These are phyloP conservation scores for Ammodytes marinus DNA, from an alignment of 2,113 vertebrate species.

Conservation along the genomic window DNA sequence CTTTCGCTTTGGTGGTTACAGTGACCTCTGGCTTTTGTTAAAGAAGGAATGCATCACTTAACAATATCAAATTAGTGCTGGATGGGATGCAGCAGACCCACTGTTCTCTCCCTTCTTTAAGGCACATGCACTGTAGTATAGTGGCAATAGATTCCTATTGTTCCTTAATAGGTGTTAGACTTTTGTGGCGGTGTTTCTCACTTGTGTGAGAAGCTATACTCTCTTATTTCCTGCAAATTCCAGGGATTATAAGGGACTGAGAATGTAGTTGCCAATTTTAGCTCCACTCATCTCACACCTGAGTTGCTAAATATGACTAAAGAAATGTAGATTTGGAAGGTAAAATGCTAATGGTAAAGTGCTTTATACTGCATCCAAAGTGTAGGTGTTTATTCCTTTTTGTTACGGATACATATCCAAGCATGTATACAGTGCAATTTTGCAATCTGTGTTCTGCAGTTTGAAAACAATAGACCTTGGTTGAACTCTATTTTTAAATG, in stretches of 20 bases:
- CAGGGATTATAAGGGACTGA: not conserved
- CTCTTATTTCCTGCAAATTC: conserved; percentile 23
- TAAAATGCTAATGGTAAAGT: not conserved
- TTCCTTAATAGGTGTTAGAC: conserved; percentile 17
- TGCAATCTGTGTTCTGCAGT: not conserved
- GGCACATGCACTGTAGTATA: not conserved
- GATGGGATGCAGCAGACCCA: conserved; percentile 41
- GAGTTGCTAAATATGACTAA: not conserved
- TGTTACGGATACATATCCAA: not conserved
- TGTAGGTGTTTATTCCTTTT: not conserved
- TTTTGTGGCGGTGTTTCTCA: conserved; percentile 32
- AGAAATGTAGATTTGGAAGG: not conserved
- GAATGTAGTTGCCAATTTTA: not conserved
- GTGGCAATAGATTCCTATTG: not conserved
- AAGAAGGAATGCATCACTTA: conserved; percentile 76
- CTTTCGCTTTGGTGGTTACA: conserved; percentile 39
- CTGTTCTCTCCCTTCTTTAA: not conserved
- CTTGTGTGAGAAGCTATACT: conserved; percentile 26
- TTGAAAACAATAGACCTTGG: not conserved
- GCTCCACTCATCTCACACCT: not conserved
- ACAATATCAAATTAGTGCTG: conserved; percentile 69
- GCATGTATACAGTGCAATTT: not conserved
- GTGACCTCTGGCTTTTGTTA: conserved; percentile 70
- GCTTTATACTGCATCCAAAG: not conserved
- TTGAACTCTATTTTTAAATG: conserved; percentile 13